phyloP scores from a whole-genome alignment of 2,888 invertebrate species.

The Ramazzottius varieornatus region DNA sequence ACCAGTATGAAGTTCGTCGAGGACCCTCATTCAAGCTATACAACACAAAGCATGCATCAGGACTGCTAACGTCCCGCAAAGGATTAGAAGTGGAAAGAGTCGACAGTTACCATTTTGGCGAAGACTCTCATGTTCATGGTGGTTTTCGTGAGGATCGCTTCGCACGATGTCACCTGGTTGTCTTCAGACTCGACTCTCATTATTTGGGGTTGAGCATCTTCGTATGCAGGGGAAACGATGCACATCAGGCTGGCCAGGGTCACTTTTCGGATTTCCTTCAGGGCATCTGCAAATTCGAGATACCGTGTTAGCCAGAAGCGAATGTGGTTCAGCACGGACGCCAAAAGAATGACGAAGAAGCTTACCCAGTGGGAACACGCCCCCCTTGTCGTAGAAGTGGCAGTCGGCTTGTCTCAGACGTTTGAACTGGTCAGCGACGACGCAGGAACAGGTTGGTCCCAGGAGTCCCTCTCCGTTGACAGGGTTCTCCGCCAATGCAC shows the following conservation, averaged over 20 bases:
- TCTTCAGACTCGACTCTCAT: too few relatives aligned
- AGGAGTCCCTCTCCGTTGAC: slow-evolving; percentile 13
- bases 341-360: too few relatives aligned
- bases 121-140: not conserved
- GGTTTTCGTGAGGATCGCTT: not conserved
- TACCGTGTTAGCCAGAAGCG: too few relatives aligned
- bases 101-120: too few relatives aligned
- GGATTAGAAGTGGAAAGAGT: too few relatives aligned
- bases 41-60: too few relatives aligned
- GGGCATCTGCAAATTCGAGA: slow-evolving; percentile 9
- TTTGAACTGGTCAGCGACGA: slow-evolving; percentile 15
- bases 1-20: too few relatives aligned
- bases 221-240: too few relatives aligned
- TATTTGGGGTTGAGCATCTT: too few relatives aligned
- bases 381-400: slow-evolving; percentile 15
- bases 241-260: slow-evolving; percentile 10
- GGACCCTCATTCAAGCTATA: too few relatives aligned
- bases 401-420: slow-evolving; percentile 15
- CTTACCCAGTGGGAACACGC: not conserved
- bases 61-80: too few relatives aligned
- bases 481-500: slow-evolving; percentile 13
- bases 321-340: too few relatives aligned
- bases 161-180: not conserved
- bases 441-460: slow-evolving; percentile 16
- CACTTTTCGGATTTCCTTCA: slow-evolving; percentile 7